These are phyloP conservation scores for Halictus quadricinctus DNA, from an alignment of 2,888 invertebrate species.

Conservation along the genomic window DNA sequence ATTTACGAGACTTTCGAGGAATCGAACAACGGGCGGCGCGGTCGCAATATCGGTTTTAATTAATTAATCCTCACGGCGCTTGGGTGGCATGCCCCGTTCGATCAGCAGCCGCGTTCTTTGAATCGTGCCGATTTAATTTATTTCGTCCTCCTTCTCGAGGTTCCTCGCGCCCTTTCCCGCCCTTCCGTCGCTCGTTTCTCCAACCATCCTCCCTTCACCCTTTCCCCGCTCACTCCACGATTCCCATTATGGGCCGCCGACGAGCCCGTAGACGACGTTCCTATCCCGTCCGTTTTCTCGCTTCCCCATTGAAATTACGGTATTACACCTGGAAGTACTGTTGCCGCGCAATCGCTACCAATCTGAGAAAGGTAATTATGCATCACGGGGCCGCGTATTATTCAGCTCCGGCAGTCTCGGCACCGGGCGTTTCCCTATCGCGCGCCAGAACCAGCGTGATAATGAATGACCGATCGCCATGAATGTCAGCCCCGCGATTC, in stretches of 20 bases:
- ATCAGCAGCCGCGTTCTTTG: slow-evolving; percentile 59
- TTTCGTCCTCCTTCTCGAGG: slow-evolving; percentile 27
- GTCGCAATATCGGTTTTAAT: slow-evolving; percentile 68
- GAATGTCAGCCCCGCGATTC: slow-evolving; percentile 12
- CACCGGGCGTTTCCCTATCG: slow-evolving; percentile 14
- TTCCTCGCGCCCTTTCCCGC: not conserved
- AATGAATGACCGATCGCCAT: slow-evolving; percentile 35
- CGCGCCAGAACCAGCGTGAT: slow-evolving; percentile 8
- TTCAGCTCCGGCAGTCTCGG: slow-evolving; percentile 9
- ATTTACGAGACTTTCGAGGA: slow-evolving; percentile 63
- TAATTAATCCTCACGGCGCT: slow-evolving; percentile 64
- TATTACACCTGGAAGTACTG: slow-evolving; percentile 22
- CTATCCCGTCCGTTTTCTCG: slow-evolving; percentile 18
- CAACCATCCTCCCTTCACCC: too few species aligned
- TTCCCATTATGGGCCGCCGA: slow-evolving; percentile 25
- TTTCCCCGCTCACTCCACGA: not conserved
- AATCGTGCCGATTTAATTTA: slow-evolving; percentile 61
- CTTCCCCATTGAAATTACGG: slow-evolving; percentile 11
- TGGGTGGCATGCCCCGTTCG: slow-evolving; percentile 38
- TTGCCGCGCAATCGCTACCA: slow-evolving; percentile 16
- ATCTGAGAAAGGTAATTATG: slow-evolving; percentile 23
- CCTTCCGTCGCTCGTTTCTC: not conserved
- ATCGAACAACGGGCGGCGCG: slow-evolving; percentile 41
- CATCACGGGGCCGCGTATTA: slow-evolving; percentile 23
- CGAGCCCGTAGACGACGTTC: slow-evolving; percentile 16